These are phyloP conservation scores for Lethrus apterus DNA, from an alignment of 1,140 invertebrate species.

Conservation along the genomic window DNA sequence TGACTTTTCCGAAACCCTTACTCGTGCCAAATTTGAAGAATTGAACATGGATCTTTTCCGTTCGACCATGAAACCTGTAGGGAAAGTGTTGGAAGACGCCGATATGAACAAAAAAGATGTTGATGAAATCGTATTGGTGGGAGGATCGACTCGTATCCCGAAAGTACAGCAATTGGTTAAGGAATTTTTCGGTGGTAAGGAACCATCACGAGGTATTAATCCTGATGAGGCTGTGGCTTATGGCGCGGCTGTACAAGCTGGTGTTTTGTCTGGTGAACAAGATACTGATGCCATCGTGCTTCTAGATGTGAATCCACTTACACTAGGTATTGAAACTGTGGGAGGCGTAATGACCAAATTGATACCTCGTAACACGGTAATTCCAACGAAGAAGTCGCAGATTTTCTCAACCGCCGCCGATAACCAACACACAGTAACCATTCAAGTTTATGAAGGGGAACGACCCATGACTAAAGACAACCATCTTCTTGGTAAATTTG, in stretches of 20 bases:
- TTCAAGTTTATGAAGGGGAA: constrained; percentile 97
- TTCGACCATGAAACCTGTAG: constrained; percentile 97
- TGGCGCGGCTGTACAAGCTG: constrained; percentile 97
- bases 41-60: constrained; percentile 99
- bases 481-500: constrained; percentile 95
- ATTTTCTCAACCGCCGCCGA: constrained; percentile 99
- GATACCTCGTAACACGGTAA: constrained; percentile 96
- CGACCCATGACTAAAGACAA: constrained; percentile 99
- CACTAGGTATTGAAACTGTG: constrained; percentile 98
- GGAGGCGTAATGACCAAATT: constrained; percentile 99
- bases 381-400: constrained; percentile 99
- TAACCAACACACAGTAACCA: constrained; percentile 98
- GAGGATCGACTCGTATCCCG: constrained; percentile 97
- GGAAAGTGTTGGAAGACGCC: constrained; percentile 91
- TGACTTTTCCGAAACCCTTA: constrained; percentile 98
- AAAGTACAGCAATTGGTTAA: constrained; percentile 98
- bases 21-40: constrained; percentile 98
- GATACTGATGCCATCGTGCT: constrained; percentile 95
- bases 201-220: constrained; percentile 96
- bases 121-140: constrained; percentile 97
- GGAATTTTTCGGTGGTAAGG: constrained; percentile 97
- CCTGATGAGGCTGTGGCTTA: constrained; percentile 98
- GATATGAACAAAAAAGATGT: constrained; percentile 99
- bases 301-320: constrained; percentile 96
- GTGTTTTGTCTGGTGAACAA: constrained; percentile 82